Evolutionary conservation across 2,888 invertebrate genomes (phyloP), one percentile per base, ranked within the genome.

Genomic region (Hyles lineata): DNA sequence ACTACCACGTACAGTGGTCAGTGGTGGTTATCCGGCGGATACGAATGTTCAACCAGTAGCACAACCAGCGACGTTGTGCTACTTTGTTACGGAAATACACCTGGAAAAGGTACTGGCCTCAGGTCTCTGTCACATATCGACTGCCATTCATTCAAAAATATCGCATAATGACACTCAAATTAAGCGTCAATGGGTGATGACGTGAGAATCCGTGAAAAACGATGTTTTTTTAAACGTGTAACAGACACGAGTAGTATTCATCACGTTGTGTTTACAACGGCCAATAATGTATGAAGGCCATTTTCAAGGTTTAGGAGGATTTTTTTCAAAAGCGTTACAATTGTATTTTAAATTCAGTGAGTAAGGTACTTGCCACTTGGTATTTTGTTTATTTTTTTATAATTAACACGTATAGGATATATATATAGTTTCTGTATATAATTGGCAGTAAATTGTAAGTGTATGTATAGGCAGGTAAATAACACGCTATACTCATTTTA

Each of bases 121-220:
- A 32, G 9, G 61, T 25, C 23, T 23, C 1, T 61, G 25, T 8
- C 29, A 61, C 61, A 61, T 15, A 23, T 15, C 17, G 15, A 25
- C 29, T 29, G 32, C 4, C n/a, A 29, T n/a, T 19, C 61, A 32
- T 32, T 32, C 61, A 29, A 62, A 19, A 17, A 62, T 62, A 25
- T 21, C 17, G 55, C 55, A n/a, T 55, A n/a, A 55, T 6, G 17
- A n/a, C 55, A 19, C 19, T 55, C 52, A 55, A 55, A 55, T 55
- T 63, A 35, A 17, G 8, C 19, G n/a, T 61, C 61, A 61, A 63
- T 63, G 62, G n/a, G 32, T 32, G 32, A 32, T 35, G 62, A 62
- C 63, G 63, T 35, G 2, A 19, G 35, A 11, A 6, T 35, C 35
- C 29, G 11, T n/a, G 63, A 11, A 43, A 63, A 63, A 63, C 63